Conservation (phyloP, 2,113 vertebrate species). For the Syngnathus typhle region DNA sequence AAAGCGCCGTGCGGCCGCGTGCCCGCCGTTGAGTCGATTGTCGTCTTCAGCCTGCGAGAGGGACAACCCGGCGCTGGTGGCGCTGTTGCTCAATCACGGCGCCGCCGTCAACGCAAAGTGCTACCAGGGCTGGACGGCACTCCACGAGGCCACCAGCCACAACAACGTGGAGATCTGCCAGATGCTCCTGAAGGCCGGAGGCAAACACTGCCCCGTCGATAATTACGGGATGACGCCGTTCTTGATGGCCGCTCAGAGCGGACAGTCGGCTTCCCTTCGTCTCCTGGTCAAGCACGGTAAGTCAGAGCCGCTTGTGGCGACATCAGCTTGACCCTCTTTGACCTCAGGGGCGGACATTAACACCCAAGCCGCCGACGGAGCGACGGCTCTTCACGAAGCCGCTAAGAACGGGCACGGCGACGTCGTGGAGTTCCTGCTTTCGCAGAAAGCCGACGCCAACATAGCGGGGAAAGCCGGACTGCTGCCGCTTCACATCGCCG, state of each 20-base stretch:
- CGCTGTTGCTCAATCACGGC: constrained; percentile 71
- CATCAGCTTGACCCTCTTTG: neutral
- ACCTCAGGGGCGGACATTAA: constrained; percentile 82
- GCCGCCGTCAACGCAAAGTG: constrained; percentile 76
- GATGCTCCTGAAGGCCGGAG: constrained; percentile 81
- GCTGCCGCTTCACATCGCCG: constrained; percentile 84
- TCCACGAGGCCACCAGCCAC: constrained; percentile 81
- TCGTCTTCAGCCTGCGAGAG: constrained; percentile 80
- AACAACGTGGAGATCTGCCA: constrained; percentile 84
- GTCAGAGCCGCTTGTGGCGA: too few relatives aligned
- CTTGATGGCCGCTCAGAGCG: constrained; percentile 87
- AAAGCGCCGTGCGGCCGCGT: too few relatives aligned
- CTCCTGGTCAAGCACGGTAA: constrained; percentile 76
- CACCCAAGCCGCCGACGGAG: constrained; percentile 80
- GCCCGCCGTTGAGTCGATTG: neutral
- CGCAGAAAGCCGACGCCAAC: constrained; percentile 84
- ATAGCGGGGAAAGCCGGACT: constrained; percentile 80
- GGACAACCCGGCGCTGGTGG: constrained; percentile 71
- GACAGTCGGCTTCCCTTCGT: constrained; percentile 74
- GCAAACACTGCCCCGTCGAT: constrained; percentile 78
- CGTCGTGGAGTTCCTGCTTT: constrained; percentile 80
- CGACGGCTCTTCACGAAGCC: constrained; percentile 86
- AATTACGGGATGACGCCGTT: constrained; percentile 82
- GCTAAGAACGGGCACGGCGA: constrained; percentile 80
- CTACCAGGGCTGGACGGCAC: constrained; percentile 81